Conservation (phyloP, 2,113 vertebrate species). For the Cochlearius cochlearius region DNA sequence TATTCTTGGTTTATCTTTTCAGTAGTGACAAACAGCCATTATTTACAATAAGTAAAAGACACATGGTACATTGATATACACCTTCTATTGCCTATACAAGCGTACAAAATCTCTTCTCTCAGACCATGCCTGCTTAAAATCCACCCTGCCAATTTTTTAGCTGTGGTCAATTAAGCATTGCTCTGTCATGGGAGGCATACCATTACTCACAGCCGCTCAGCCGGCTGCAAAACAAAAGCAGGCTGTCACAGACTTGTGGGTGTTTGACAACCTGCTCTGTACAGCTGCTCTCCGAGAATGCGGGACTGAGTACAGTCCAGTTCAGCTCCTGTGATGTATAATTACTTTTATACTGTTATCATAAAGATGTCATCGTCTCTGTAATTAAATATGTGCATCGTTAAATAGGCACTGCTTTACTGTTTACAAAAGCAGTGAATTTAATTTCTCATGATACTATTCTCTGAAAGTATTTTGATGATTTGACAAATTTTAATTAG, state of each 20-base stretch:
- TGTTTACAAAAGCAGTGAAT: constrained; percentile 11
- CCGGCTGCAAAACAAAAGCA: not conserved
- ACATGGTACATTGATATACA: fast-evolving
- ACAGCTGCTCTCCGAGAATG: not conserved
- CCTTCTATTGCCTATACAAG: not conserved
- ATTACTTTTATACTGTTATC: constrained; percentile 16
- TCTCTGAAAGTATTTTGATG: not conserved
- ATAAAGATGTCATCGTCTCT: constrained; percentile 8
- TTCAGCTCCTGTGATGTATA: not conserved
- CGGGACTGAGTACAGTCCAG: not conserved
- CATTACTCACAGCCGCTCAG: not conserved
- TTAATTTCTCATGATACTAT: not conserved
- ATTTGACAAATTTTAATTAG: constrained; percentile 23
- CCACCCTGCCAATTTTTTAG: not conserved
- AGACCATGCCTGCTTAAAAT: not conserved
- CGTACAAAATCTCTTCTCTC: not conserved
- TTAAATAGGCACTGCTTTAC: not conserved
- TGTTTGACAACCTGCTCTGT: constrained; percentile 42
- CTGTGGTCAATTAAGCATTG: constrained; percentile 18
- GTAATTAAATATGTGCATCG: constrained; percentile 14
- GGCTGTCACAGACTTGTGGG: constrained; percentile 8
- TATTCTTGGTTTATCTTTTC: not conserved
- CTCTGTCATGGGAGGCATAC: not conserved
- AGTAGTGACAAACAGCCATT: not conserved
- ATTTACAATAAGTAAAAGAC: not conserved